Conservation (phyloP, 1,140 invertebrate genomes). For the Polypedilum vanderplanki region DNA sequence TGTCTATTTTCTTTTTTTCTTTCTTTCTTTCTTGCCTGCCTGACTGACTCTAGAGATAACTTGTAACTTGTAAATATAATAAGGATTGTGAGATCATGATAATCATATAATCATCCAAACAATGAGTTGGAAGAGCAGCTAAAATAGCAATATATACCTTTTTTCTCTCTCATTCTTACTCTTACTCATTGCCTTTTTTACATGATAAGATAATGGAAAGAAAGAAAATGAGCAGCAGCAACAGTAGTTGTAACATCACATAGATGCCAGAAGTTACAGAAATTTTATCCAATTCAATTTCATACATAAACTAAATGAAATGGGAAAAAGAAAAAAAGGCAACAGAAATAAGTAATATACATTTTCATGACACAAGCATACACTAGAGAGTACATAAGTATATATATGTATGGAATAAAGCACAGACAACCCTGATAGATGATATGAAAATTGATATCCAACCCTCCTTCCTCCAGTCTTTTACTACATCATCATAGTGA, state of each 20-base stretch:
- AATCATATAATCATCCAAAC: slow-evolving; percentile 17
- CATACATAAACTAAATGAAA: neutral
- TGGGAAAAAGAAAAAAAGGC: neutral
- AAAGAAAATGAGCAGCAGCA: neutral
- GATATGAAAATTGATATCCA: slow-evolving; percentile 26
- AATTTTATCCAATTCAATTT: slow-evolving; percentile 14
- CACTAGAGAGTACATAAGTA: neutral
- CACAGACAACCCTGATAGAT: slow-evolving; percentile 12
- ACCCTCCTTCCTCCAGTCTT: neutral
- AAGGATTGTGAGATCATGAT: neutral
- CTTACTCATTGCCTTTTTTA: too few relatives aligned
- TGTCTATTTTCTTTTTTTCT: neutral
- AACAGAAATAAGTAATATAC: neutral
- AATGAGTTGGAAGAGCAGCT: neutral
- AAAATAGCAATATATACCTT: neutral
- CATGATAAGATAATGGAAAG: neutral
- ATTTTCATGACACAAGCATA: slow-evolving; percentile 11
- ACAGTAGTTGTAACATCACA: neutral
- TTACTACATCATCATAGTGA: neutral
- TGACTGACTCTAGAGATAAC: neutral
- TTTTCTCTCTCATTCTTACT: too few relatives aligned
- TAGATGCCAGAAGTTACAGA: too few relatives aligned
- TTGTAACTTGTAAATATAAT: neutral
- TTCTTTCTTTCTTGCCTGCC: neutral
- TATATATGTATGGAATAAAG: neutral